Evolutionary conservation across 2,797 vertebrate species (phyloP), one percentile per base, ranked within the genome.

Genomic region (Myripristis murdjan): DNA sequence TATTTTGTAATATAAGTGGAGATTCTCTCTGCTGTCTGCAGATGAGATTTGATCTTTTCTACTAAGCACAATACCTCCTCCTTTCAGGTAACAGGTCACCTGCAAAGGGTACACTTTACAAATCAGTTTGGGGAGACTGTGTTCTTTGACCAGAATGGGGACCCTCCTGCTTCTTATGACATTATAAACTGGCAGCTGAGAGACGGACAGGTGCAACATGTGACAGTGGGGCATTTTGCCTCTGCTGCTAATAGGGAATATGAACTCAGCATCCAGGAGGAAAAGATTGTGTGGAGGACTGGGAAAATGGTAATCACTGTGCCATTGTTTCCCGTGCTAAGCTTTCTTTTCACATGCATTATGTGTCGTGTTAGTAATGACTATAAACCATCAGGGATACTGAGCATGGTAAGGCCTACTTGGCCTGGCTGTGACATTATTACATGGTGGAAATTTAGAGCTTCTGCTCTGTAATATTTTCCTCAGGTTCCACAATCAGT

Each of bases 161-260:
- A 95, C 31, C 92, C 92, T 35, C 89, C 92, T 37, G 87, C 91
- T 14, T 92, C 87, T 15, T 95, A 95, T 75, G 94, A 95, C 11
- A 59, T 95, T 1, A 93, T 95, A 28, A 95, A 95, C 90, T 95
- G 94, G 94, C 93, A 94, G 76, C 70, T 95, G 46, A 90, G 2
- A 73, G 80, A 91, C 1, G 91, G 92, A 0, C 55, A 91, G 66
- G 93, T 95, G 49, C 83, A 92, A n/a, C 94, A 95, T 81, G 90
- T 94, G 43, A 87, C 87, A 16, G 49, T 95, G 70, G 94, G 94
- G 24, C 59, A 91, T 65, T 95, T 93, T 70, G 51, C 57, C 33
- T 89, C 76, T 22, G 35, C 69, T 68, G 67, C 69, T 56, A 69
- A 87, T 2, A 71, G 73, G 39, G 26, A 55, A 37, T 90, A 89